Evolutionary conservation across 2,797 vertebrate genomes (phyloP).

Genomic region (Thamnophis elegans): DNA sequence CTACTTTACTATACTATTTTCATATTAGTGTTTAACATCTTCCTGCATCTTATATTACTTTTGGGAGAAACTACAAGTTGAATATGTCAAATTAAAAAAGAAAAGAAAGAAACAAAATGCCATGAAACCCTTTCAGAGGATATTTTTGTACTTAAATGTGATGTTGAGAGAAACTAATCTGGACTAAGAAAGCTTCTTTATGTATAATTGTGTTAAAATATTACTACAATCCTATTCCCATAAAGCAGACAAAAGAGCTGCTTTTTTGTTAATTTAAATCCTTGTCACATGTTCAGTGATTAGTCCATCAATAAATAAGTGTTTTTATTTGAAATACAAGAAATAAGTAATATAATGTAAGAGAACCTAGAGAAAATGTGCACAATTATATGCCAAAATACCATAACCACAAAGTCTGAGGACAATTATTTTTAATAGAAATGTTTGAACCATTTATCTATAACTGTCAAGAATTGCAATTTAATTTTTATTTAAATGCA

Average conservation of each 20-base stretch:
- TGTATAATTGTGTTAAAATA: neutral
- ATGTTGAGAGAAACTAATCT: neutral
- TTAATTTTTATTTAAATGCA: conserved; percentile 64
- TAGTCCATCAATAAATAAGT: neutral
- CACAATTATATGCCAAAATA: conserved; percentile 34
- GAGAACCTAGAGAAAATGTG: conserved; percentile 43
- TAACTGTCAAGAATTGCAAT: conserved; percentile 60
- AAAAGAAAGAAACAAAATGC: neutral
- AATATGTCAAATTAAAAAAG: neutral
- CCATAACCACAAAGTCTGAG: conserved; percentile 32
- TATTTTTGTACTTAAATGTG: neutral
- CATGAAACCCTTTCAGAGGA: neutral
- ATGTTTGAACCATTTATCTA: conserved; percentile 30
- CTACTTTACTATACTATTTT: neutral
- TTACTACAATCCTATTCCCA: neutral
- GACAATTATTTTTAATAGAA: conserved; percentile 29
- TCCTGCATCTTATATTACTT: neutral
- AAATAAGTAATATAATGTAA: conserved; percentile 23
- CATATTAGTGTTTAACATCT: neutral
- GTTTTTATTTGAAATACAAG: conserved; percentile 3
- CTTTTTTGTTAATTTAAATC: neutral
- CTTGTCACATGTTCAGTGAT: neutral
- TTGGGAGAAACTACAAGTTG: neutral
- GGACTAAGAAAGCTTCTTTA: neutral
- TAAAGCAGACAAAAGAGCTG: neutral